Conservation (phyloP, 2,797 vertebrate species). For the Acrocephalus scirpaceus region DNA sequence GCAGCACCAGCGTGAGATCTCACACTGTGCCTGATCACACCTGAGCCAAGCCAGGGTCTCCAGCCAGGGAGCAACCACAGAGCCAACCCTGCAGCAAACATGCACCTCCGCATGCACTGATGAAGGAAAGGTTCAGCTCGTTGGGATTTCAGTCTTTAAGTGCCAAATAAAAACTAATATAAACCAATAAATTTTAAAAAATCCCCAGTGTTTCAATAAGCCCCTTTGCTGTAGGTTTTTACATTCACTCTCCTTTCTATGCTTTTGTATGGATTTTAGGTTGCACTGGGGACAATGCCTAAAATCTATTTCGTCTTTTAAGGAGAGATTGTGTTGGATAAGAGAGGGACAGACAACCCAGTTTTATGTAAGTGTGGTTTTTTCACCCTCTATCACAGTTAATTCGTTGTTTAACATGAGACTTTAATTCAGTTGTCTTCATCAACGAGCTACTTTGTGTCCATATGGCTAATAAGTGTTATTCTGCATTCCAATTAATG, state of each 20-base stretch:
- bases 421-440: constrained; percentile 64
- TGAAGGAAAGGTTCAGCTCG: not conserved
- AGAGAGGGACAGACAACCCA: not conserved
- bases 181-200: not conserved
- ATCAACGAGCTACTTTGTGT: constrained; percentile 63
- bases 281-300: not conserved
- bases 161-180: not conserved
- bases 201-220: not conserved
- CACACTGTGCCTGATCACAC: not conserved
- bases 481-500: constrained; percentile 65
- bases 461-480: constrained; percentile 67
- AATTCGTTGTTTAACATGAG: constrained; percentile 51
- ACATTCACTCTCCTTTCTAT: not conserved
- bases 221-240: not conserved
- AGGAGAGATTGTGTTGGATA: not conserved
- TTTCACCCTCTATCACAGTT: constrained; percentile 24
- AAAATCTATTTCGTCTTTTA: not conserved
- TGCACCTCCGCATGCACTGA: not conserved
- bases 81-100: not conserved
- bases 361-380: not conserved
- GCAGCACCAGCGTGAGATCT: not conserved
- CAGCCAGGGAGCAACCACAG: not conserved
- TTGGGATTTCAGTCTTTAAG: not conserved
- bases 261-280: not conserved
- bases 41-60: not conserved